A percentile compares a stretch with the other conserved stretches of the same genome.
Conservation (phyloP, 2,888 invertebrate species). For the Hirtodrosophila histrioides region DNA sequence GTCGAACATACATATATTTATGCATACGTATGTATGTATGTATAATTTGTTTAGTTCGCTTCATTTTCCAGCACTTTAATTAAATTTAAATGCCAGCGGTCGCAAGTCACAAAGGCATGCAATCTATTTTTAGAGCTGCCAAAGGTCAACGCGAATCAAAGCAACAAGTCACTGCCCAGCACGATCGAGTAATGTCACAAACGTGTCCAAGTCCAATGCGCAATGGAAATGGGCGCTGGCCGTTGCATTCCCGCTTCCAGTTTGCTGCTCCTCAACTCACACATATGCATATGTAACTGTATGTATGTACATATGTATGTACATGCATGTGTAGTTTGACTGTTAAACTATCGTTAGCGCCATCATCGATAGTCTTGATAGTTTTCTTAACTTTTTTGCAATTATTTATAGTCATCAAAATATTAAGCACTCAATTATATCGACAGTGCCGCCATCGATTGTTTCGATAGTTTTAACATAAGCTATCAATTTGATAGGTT, state of each 20-base stretch:
- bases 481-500: no score
- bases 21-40: not conserved
- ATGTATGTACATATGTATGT: not conserved
- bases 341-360: no score
- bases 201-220: conserved; percentile 58
- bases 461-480: no score
- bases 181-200: conserved; percentile 63
- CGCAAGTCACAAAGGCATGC: conserved; percentile 31
- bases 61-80: conserved; percentile 66
- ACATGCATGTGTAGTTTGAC: not conserved
- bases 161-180: conserved; percentile 53
- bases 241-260: conserved; percentile 43
- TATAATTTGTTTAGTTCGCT: conserved; percentile 33
- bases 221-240: conserved; percentile 54
- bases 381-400: no score
- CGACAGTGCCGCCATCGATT: no score
- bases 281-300: not conserved
- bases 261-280: conserved; percentile 25
- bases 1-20: no score
- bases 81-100: conserved; percentile 59
- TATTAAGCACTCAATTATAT: no score
- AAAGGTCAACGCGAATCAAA: conserved; percentile 64
- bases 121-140: conserved; percentile 64
- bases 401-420: no score
- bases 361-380: not conserved